These are phyloP conservation scores for Lophius piscatorius DNA, from an alignment of 2,113 vertebrate species.

Conservation along the genomic window DNA sequence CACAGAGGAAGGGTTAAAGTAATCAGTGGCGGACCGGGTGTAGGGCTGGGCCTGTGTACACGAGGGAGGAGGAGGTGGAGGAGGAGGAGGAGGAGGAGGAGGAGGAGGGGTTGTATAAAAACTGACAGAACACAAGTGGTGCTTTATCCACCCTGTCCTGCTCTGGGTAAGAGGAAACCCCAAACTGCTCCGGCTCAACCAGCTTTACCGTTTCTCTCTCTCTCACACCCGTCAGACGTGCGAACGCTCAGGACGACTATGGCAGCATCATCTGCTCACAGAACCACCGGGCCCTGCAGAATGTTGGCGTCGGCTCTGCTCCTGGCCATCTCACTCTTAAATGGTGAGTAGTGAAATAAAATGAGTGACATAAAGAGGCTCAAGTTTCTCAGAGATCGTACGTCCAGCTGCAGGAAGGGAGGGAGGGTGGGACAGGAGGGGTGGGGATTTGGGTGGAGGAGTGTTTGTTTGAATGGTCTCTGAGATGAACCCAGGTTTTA, in stretches of 20 bases:
- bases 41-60: constrained; percentile 63
- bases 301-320: constrained; percentile 44
- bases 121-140: constrained; percentile 71
- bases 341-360: constrained; percentile 49
- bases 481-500: constrained; percentile 62
- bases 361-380: background rate
- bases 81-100: constrained; percentile 29
- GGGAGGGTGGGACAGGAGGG: constrained; percentile 22
- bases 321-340: constrained; percentile 38
- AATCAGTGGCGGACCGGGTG: constrained; percentile 62
- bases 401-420: constrained; percentile 1
- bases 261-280: constrained; percentile 64
- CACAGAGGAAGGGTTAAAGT: constrained; percentile 66
- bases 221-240: constrained; percentile 42
- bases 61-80: constrained; percentile 26
- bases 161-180: constrained; percentile 71
- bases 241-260: constrained; percentile 56
- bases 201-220: constrained; percentile 26
- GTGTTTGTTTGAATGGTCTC: constrained; percentile 60
- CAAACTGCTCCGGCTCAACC: constrained; percentile 53
- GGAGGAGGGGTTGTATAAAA: constrained; percentile 70
- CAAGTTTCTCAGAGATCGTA: constrained; percentile 18
- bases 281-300: constrained; percentile 15
- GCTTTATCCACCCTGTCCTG: constrained; percentile 76
- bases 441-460: constrained; percentile 47